Conservation (phyloP, 2,888 invertebrate species). For the Coleophora deauratella region DNA sequence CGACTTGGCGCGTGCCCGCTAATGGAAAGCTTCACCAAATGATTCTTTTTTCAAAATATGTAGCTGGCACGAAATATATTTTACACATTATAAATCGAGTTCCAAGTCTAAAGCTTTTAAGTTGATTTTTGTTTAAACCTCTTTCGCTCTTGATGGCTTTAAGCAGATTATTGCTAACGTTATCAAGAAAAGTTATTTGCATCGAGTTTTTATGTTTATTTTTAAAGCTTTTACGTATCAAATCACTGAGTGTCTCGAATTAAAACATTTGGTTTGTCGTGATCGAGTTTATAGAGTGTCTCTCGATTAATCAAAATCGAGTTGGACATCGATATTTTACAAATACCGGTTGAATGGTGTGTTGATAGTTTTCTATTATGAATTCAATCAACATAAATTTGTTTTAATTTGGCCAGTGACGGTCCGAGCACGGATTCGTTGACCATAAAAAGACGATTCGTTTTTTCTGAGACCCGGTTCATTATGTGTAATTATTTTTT, state of each 20-base stretch:
- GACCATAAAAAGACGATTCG: slow-evolving; percentile 37
- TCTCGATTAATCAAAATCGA: slow-evolving; percentile 43
- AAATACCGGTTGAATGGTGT: slow-evolving; percentile 33
- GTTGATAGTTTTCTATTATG: slow-evolving; percentile 68
- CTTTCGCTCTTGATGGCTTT: slow-evolving; percentile 19
- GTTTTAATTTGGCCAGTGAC: slow-evolving; percentile 58
- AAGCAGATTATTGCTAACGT: slow-evolving; percentile 41
- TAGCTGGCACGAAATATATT: slow-evolving; percentile 38
- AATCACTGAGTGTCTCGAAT: slow-evolving; percentile 55
- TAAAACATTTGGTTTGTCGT: slow-evolving; percentile 57
- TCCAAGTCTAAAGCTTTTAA: slow-evolving; percentile 14
- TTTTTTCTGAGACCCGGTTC: slow-evolving; percentile 43
- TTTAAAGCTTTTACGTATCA: slow-evolving; percentile 46
- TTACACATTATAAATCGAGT: slow-evolving; percentile 3
- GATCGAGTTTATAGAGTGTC: slow-evolving; percentile 50
- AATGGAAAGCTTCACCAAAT: slow-evolving; percentile 62
- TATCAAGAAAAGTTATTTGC: slow-evolving; percentile 60
- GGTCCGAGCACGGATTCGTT: slow-evolving; percentile 39
- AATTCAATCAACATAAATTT: slow-evolving; percentile 71
- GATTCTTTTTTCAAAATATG: slow-evolving; percentile 44
- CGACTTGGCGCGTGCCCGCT: slow-evolving; percentile 65
- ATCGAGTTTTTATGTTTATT: slow-evolving; percentile 54
- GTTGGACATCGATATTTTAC: slow-evolving; percentile 19
- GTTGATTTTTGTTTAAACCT: slow-evolving; percentile 17
- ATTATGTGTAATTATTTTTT: slow-evolving; percentile 37